Evolutionary conservation across 2,888 invertebrate species (phyloP).

Genomic region (Drosophila macrothrix): DNA sequence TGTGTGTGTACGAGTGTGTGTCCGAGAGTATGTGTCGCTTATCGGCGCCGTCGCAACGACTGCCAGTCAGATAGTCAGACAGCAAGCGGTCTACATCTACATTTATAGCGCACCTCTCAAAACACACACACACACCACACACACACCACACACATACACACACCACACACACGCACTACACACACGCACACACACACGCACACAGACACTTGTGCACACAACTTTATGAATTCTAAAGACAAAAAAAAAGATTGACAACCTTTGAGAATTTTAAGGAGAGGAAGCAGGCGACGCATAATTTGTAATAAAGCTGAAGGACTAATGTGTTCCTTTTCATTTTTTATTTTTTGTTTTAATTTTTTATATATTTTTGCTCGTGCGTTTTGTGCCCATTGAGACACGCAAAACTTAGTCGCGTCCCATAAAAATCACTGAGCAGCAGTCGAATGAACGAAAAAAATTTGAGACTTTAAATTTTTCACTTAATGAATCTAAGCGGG

Average conservation of each 20-base stretch:
- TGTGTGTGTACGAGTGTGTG: slow-evolving; percentile 9
- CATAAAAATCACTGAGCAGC: slow-evolving; percentile 66
- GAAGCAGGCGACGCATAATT: slow-evolving; percentile 73
- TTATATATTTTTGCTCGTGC: slow-evolving; percentile 19
- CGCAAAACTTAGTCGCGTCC: slow-evolving; percentile 33
- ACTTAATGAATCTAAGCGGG: slow-evolving; percentile 78
- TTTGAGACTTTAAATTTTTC: slow-evolving; percentile 77
- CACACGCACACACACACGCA: slow-evolving; percentile 39
- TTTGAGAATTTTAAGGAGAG: slow-evolving; percentile 27
- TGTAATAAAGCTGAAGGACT: slow-evolving; percentile 79
- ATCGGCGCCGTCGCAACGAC: slow-evolving; percentile 65
- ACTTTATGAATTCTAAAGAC: slow-evolving; percentile 54
- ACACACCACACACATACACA: slow-evolving; percentile 39
- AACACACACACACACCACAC: slow-evolving; percentile 34
- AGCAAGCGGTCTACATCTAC: slow-evolving; percentile 68
- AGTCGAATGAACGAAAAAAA: slow-evolving; percentile 71
- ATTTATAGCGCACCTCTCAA: slow-evolving; percentile 58
- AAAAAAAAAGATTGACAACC: slow-evolving; percentile 23
- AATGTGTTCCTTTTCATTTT: slow-evolving; percentile 56
- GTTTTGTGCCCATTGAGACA: slow-evolving; percentile 46
- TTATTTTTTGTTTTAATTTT: slow-evolving; percentile 6
- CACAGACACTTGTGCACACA: slow-evolving; percentile 62
- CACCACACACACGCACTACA: slow-evolving; percentile 6
- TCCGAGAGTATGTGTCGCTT: slow-evolving; percentile 48
- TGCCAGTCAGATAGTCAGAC: slow-evolving; percentile 52